Evolutionary conservation across 2,888 invertebrate species (phyloP), one percentile per base, ranked within the genome.

Genomic region (Quadroppia sp.): DNA sequence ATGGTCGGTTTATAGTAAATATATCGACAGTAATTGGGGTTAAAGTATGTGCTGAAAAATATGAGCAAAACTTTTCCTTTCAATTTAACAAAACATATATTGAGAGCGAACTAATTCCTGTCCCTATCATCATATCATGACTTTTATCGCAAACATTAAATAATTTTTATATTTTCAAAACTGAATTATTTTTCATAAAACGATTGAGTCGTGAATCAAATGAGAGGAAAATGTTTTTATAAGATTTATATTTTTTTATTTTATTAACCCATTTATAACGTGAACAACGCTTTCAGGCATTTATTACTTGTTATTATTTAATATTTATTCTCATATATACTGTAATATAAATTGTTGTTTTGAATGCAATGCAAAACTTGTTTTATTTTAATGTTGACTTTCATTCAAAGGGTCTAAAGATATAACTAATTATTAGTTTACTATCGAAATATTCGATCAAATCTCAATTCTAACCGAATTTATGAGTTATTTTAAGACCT

Each of bases 101-200:
- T 56, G 56, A 13, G 56, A 53, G 4, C 28, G 15, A 30, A 28
- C 15, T 23, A 53, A 53, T 56, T 56, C 30, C 28, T 56, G 13
- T 56, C 28, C 30, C 56, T 56, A 32, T 64, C 36, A 36, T 64
- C 61, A 64, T 64, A 64, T 64, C 61, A 64, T 64, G 61, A 64
- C 32, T 64, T 13, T 1, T 30, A 7, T 28, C 30, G 28, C 56
- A 56, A 56, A 28, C 28, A 56, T 28, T 56, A 30, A 56, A 53
- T 15, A 56, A 15, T 56, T 56, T 56, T 30, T 17, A 56, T 28
- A 2, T 28, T 28, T 56, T 56, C 20, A 53, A 53, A 56, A 56
- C 23, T 56, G 56, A 56, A 56, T 56, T 56, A 56, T 56, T 56
- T 56, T 15, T n/a, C n/a, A 28, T 23, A 28, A 56, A 56, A 56